Base-by-base conservation (phyloP, 1,140 invertebrate species). In the Centruroides vittatus region DNA sequence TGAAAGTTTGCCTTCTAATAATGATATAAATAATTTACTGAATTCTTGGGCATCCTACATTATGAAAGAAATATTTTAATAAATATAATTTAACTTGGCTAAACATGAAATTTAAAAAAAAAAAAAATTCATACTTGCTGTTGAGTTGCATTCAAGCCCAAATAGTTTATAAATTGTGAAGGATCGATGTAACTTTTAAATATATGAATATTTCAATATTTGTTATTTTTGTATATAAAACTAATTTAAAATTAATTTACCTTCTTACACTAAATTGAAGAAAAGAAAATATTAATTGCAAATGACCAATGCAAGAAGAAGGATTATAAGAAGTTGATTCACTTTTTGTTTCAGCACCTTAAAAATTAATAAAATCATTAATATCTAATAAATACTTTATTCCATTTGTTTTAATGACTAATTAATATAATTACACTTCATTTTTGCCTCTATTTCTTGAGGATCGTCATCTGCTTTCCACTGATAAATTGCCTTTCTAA, bases 11-110 rank as follows among this genome's bases (percentile, higher is more conserved):
- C 76, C 74, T 70, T 82, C 82, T 11, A 86, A 73, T 50, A 83
- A 73, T 49, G 79, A 79, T 58, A 86, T 73, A 65, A 86, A 80
- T 35, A 86, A 71, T 69, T 85, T 84, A 10, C 80, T 82, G 73
- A 86, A 86, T 72, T 86, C 84, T 72, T 85, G 81, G 46, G 84
- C 84, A 77, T 86, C 84, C 75, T 85, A 80, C 56, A 80, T 23
- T 47, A 59, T 53, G 13, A 49, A 62, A 35, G 62, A 47, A 46
- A n/a, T 6, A 48, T 13, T n/a, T 51, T 60, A 41, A 58, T 23
- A 23, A 23, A 23, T 23, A 54, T 46, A 47, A 48, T 47, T 41
- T 41, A 41, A 41, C 23, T 41, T 41, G 8, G 5, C 8, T 41
- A 41, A 41, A 41, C 8, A 41, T 41, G 0, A 6, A 41, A 41